Percentiles rank a stretch among this genome's conserved stretches.
Evolutionary conservation across 30 jellyfish, hydroid and myxozoan genomes (phyloP).

Genomic region (Hydractinia symbiolongicarpus): DNA sequence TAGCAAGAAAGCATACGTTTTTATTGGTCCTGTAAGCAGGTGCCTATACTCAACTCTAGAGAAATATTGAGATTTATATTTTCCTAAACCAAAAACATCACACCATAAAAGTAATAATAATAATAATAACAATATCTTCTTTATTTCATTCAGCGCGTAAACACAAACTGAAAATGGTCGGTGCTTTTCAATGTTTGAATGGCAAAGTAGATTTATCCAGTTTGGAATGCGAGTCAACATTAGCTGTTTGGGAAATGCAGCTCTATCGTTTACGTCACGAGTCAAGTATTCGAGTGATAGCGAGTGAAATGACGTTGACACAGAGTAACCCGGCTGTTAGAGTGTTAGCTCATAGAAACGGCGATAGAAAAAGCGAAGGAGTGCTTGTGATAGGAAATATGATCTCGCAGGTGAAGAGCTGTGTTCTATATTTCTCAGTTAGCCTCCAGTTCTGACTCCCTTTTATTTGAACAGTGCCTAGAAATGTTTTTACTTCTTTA

Average conservation of each 20-base stretch:
- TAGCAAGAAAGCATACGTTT: no score
- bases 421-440: no score
- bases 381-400: conserved; percentile 59
- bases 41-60: no score
- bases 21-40: no score
- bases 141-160: neutral
- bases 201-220: conserved; percentile 48
- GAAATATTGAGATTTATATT: no score
- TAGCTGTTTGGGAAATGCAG: conserved; percentile 63
- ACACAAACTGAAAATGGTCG: conserved; percentile 22
- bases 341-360: conserved; percentile 58
- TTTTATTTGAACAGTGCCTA: no score
- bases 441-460: no score
- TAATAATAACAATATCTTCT: no score
- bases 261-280: conserved; percentile 62
- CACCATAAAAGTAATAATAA: no score
- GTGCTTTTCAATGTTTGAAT: conserved; percentile 27
- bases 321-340: conserved; percentile 77
- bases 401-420: conserved; percentile 46
- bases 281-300: conserved; percentile 53
- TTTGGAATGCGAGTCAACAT: conserved; percentile 52
- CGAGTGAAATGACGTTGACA: conserved; percentile 46
- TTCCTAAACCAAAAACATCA: no score
- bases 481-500: no score
- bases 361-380: conserved; percentile 57